These are phyloP conservation scores for Cephalotes varians DNA, from an alignment of 2,888 invertebrate genomes.

Conservation along the genomic window DNA sequence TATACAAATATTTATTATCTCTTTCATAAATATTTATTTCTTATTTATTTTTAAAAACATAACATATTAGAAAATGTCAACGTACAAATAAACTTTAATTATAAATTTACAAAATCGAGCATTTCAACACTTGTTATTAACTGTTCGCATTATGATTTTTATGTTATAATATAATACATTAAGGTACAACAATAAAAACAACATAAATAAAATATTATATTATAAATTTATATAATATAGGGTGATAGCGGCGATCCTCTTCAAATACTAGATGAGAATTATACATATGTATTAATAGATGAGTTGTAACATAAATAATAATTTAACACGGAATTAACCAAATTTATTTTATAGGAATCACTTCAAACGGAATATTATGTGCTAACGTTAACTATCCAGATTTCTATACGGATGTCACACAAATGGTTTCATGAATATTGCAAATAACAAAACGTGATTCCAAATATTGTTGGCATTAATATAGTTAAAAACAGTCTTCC, in stretches of 20 bases:
- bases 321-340: neutral
- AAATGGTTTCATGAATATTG: slow-evolving; percentile 70
- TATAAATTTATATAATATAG: slow-evolving; percentile 47
- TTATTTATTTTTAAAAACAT: too few species aligned
- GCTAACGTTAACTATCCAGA: slow-evolving; percentile 66
- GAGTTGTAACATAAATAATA: slow-evolving; percentile 10
- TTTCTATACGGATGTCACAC: slow-evolving; percentile 70
- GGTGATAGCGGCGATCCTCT: slow-evolving; percentile 76
- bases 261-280: slow-evolving; percentile 62
- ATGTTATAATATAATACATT: too few species aligned
- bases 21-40: too few species aligned
- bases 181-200: slow-evolving; percentile 4
- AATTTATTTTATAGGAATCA: slow-evolving; percentile 61
- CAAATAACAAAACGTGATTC: slow-evolving; percentile 68
- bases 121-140: too few species aligned
- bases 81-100: too few species aligned
- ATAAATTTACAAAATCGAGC: too few species aligned
- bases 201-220: slow-evolving; percentile 1
- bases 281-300: slow-evolving; percentile 70
- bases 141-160: too few species aligned
- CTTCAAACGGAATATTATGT: slow-evolving; percentile 70
- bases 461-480: slow-evolving; percentile 72
- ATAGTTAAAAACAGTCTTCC: neutral
- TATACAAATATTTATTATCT: too few species aligned
- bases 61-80: too few species aligned